Base-by-base conservation (phyloP, 2,113 vertebrate genomes). In the Mionectes macconnelli region DNA sequence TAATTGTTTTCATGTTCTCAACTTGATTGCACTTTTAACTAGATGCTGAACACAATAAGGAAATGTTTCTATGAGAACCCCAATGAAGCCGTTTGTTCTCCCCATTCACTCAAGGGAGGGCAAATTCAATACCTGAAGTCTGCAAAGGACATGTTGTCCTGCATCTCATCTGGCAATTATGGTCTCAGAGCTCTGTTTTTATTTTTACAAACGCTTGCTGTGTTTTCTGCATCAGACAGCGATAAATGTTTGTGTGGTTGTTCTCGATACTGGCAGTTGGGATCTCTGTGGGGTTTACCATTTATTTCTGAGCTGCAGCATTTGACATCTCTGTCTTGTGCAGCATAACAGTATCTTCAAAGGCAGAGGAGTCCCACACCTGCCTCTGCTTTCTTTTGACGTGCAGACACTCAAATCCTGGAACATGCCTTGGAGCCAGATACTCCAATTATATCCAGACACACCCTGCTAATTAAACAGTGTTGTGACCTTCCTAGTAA, bases 341-440 rank as follows among this genome's bases (percentile, higher is more conserved):
- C 56, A 67, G 89, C 79, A 42, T 70, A 95, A 85, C 81, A 94
- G 76, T 42, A 93, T 95, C 96, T 96, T 94, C 95, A 97, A 97
- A 97, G 97, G 84, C 80, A n/a, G 45, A 35, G 56, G 74, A 89
- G 44, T 80, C 83, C 74, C 92, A 96, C 94, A 97, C 91, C 97
- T 98, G 97, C 91, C 50, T 53, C 96, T 93, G 93, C 88, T 70
- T 94, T 93, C 70, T 80, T 85, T 92, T 96, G 93, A 91, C 52
- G 11, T 95, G 96, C 96, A 94, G 95, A 89, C 50, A n/a, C 92
- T 70, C 93, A 82, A 93, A 95, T 91, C 93, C 91, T 66, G 93
- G 94, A 96, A 97, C 96, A 66, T 96, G 97, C 97, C 97, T 95
- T 72, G 89, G 77, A 84, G 97, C 94, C 96, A 96, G 96, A 96